Evolutionary conservation across 2,797 vertebrate genomes (phyloP).

Genomic region (Leucoraja ocellata): DNA sequence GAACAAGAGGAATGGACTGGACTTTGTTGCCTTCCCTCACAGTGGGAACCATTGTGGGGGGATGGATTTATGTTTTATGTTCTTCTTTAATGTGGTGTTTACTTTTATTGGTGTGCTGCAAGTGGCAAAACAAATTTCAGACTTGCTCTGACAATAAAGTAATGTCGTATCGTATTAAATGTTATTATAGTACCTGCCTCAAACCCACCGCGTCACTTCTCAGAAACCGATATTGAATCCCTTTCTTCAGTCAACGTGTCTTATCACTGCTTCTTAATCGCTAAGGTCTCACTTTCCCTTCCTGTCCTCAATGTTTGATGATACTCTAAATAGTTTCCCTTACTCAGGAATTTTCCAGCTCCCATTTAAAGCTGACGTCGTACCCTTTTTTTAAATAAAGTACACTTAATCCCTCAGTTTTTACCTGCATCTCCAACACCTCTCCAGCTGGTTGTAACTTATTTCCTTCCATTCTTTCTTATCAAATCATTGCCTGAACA

Average conservation of each 20-base stretch:
- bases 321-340: background rate
- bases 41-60: too few species aligned
- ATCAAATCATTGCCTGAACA: background rate
- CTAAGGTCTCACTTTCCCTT: background rate
- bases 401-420: background rate
- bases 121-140: too few species aligned
- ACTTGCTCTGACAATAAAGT: too few species aligned
- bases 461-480: background rate
- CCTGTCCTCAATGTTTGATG: background rate
- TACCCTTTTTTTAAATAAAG: background rate
- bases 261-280: background rate
- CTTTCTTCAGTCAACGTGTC: background rate
- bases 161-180: too few species aligned
- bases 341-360: background rate
- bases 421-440: background rate
- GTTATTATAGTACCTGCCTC: too few species aligned
- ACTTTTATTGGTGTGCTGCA: too few species aligned
- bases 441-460: background rate
- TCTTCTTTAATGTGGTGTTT: too few species aligned
- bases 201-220: background rate
- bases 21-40: too few species aligned
- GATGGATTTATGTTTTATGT: too few species aligned
- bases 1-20: too few species aligned
- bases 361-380: background rate
- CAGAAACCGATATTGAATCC: background rate